Conservation (phyloP, 2,797 vertebrate genomes). For the Paedocypris micromegethes region DNA sequence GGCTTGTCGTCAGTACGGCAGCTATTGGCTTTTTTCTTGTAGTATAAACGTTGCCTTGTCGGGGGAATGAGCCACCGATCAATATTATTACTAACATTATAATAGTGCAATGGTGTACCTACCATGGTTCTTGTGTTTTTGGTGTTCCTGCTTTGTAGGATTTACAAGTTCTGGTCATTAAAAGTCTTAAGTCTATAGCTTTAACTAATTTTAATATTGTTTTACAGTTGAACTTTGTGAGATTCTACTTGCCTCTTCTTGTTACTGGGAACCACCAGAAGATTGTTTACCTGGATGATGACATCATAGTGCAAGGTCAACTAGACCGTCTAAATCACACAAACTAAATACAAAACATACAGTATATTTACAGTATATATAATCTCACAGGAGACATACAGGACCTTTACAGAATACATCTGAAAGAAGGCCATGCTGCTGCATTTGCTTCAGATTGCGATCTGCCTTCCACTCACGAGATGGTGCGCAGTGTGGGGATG, state of each 20-base stretch:
- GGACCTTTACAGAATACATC: slow-evolving; percentile 77
- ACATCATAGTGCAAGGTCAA: slow-evolving; percentile 92
- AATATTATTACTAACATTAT: no score
- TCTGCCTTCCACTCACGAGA: slow-evolving; percentile 84
- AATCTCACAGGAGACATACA: slow-evolving; percentile 80
- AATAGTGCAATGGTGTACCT: no score
- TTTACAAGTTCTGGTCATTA: no score
- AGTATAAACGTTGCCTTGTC: no score
- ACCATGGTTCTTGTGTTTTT: no score
- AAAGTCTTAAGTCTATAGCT: background rate
- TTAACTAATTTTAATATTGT: slow-evolving; percentile 29
- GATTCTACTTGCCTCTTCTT: slow-evolving; percentile 90
- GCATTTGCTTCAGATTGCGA: slow-evolving; percentile 94
- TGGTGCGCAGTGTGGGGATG: slow-evolving; percentile 85
- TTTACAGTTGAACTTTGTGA: slow-evolving; percentile 90
- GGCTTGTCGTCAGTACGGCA: no score
- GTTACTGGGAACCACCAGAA: slow-evolving; percentile 75
- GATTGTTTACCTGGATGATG: slow-evolving; percentile 93
- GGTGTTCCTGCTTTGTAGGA: no score
- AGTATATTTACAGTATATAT: slow-evolving; percentile 4
- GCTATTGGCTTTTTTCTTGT: no score
- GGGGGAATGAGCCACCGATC: no score
- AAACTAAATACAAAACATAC: no score
- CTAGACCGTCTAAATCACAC: background rate
- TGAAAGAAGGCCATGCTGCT: slow-evolving; percentile 83